Evolutionary conservation across 2,888 invertebrate species (phyloP), one percentile per base, ranked within the genome.

Genomic region (Plusia festucae): DNA sequence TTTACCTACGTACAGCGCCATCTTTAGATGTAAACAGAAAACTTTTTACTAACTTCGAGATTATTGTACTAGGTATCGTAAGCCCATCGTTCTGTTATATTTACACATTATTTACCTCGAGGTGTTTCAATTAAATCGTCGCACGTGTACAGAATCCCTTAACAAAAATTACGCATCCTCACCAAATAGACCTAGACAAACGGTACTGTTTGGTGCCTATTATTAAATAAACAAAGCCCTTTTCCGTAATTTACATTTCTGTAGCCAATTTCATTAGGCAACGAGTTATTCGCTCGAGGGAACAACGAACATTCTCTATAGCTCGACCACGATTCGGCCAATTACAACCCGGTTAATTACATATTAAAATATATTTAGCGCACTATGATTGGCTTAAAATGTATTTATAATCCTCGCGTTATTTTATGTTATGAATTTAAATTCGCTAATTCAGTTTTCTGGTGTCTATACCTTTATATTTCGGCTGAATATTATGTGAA

Each of bases 161-260:
- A 78, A 77, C 81, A 83, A 82, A 84, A 87, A 86, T 82, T n/a
- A 76, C 68, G 67, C 70, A 71, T 82, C 85, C 85, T 85, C 76
- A 68, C 71, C 86, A 88, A 88, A 88, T 79, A 87, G 76, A 76
- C 86, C 83, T 85, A 86, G 82, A 81, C 81, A 87, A 88, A 86
- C 83, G 74, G 69, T 82, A 80, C 82, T 79, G 81, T 83, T 82
- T 82, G 82, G 81, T 82, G 77, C 82, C 80, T 84, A 85, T 85
- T 85, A 86, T 87, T 87, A 83, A 87, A 85, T 86, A 88, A 87
- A 86, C 83, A 84, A 76, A 78, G 80, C 79, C 84, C 86, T 82
- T 81, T 79, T 82, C 75, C 76, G 76, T 79, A 83, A 86, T 86
- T 88, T 86, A 85, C 85, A 85, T 87, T 87, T 84, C 84, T 78